Evolutionary conservation across 2,797 vertebrate species (phyloP).

Genomic region (Orestias chungarensis): DNA sequence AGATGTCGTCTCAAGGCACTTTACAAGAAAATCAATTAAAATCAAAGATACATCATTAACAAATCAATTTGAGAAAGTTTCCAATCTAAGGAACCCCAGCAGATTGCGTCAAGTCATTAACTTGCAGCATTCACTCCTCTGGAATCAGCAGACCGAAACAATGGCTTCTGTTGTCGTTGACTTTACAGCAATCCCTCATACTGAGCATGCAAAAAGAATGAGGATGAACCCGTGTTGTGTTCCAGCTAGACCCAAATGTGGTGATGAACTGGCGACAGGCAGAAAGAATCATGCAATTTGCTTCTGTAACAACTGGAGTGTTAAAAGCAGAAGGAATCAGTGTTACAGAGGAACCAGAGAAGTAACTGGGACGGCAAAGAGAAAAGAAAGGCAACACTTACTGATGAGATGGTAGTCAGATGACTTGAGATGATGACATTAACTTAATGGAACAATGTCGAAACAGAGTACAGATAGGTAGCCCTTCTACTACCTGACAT

Average conservation of each 20-base stretch:
- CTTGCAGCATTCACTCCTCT: too few species aligned
- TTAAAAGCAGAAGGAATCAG: neutral
- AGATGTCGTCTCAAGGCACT: too few species aligned
- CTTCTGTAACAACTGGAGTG: neutral
- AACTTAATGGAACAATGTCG: neutral
- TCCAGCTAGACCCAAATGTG: neutral
- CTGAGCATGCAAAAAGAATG: too few species aligned
- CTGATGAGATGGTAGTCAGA: neutral
- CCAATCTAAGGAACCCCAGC: too few species aligned
- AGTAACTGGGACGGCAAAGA: neutral
- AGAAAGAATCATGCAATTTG: neutral
- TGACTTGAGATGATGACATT: neutral
- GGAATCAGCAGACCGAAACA: too few species aligned
- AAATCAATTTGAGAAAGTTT: too few species aligned
- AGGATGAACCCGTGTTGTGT: neutral
- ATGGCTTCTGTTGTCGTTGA: too few species aligned
- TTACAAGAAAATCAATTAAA: too few species aligned
- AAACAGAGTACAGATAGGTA: neutral
- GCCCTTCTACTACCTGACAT: neutral
- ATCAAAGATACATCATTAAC: too few species aligned
- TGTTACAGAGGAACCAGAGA: neutral
- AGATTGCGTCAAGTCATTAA: too few species aligned
- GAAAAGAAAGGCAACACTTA: neutral
- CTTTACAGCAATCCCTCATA: too few species aligned
- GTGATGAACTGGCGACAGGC: neutral